Conservation (phyloP, 2,113 vertebrate species). For the Gnathonemus longibarbis region DNA sequence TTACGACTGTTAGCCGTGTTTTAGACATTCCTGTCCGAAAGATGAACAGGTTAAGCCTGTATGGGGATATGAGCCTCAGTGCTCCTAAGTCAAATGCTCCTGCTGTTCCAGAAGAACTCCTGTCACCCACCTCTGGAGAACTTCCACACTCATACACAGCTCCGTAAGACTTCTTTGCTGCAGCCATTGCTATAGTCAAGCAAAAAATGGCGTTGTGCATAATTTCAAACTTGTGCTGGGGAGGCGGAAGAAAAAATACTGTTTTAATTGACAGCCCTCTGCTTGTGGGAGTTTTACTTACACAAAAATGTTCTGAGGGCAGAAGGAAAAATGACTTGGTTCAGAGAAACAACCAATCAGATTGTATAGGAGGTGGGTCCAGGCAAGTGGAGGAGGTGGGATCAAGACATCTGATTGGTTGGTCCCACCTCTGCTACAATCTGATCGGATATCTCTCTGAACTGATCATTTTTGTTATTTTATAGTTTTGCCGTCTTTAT, state of each 20-base stretch:
- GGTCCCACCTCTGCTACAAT: too few relatives aligned
- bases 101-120: neutral
- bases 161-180: neutral
- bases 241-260: neutral
- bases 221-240: neutral
- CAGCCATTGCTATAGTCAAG: neutral
- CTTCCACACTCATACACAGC: neutral
- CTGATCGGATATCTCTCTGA: neutral
- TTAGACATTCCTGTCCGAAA: neutral
- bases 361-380: neutral
- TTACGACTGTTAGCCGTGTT: neutral
- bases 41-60: neutral
- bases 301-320: too few relatives aligned
- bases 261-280: neutral
- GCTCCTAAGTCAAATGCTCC: neutral
- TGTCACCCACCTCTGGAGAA: neutral
- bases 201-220: neutral
- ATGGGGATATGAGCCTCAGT: neutral
- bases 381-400: too few relatives aligned
- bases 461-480: neutral
- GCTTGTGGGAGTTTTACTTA: too few relatives aligned
- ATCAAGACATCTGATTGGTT: neutral
- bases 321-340: too few relatives aligned
- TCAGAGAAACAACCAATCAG: neutral
- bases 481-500: neutral